These are phyloP conservation scores for Chelonus insularis DNA, from an alignment of 1,140 invertebrate genomes.

Conservation along the genomic window DNA sequence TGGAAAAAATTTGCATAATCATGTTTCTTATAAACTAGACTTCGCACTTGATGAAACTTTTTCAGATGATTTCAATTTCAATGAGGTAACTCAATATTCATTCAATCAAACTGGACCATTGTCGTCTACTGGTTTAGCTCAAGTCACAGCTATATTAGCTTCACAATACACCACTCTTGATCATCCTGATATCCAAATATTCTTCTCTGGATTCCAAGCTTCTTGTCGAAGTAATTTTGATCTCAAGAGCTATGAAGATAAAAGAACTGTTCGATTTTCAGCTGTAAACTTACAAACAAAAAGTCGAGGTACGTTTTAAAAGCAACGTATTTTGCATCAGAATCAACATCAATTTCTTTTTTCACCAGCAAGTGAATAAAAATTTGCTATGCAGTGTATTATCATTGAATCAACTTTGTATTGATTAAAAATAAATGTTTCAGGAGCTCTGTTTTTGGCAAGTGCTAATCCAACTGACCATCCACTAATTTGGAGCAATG, in stretches of 20 bases:
- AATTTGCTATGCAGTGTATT: too few species aligned
- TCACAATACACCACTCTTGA: constrained; percentile 61
- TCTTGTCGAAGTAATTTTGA: constrained; percentile 51
- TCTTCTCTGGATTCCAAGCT: constrained; percentile 56
- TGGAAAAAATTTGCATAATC: constrained; percentile 63
- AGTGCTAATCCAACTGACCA: constrained; percentile 59
- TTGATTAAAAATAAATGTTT: too few species aligned
- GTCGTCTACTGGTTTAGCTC: constrained; percentile 71
- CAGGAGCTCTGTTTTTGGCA: constrained; percentile 61
- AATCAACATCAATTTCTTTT: too few species aligned
- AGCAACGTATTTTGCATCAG: too few species aligned
- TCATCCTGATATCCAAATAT: constrained; percentile 56
- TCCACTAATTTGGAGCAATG: constrained; percentile 66
- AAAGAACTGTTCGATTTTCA: constrained; percentile 57
- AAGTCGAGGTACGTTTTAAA: constrained; percentile 80
- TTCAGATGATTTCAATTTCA: constrained; percentile 21
- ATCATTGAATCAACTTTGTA: too few species aligned
- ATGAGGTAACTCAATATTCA: constrained; percentile 34
- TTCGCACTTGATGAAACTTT: constrained; percentile 29
- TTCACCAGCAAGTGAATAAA: too few species aligned
- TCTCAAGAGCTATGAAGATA: background rate
- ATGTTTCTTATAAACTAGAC: constrained; percentile 44
- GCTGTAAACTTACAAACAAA: constrained; percentile 72
- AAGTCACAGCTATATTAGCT: constrained; percentile 65
- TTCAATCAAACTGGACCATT: constrained; percentile 71